A percentile compares a stretch with the other conserved stretches of the same genome.
Evolutionary conservation across 1,140 invertebrate genomes (phyloP).

Genomic region (Drosophila baimaii): DNA sequence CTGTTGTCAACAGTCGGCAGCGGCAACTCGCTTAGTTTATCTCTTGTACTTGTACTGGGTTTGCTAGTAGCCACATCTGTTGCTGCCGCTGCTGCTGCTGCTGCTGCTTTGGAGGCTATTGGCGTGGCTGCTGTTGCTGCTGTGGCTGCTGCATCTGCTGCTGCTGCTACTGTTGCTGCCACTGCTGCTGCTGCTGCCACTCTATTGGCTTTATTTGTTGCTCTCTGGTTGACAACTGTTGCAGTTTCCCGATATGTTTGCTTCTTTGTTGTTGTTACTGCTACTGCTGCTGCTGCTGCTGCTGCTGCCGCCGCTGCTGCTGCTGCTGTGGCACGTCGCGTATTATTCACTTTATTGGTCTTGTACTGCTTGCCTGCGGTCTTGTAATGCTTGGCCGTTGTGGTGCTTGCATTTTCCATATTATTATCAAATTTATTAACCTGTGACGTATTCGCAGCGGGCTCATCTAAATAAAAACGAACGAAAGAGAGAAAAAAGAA

Average conservation of each 20-base stretch:
- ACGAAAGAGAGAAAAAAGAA: constrained; percentile 9
- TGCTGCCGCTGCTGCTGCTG: constrained; percentile 34
- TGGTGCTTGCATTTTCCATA: constrained; percentile 82
- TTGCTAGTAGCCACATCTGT: constrained; percentile 54
- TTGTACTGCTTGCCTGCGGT: constrained; percentile 65
- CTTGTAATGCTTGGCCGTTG: constrained; percentile 71
- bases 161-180: constrained; percentile 10
- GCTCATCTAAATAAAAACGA: constrained; percentile 66
- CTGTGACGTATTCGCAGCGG: constrained; percentile 60
- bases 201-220: constrained; percentile 48
- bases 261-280: constrained; percentile 66
- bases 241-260: constrained; percentile 74
- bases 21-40: constrained; percentile 51
- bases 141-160: constrained; percentile 26
- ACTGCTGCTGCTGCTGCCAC: constrained; percentile 46
- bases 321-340: constrained; percentile 67
- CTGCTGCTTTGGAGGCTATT: constrained; percentile 44
- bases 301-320: constrained; percentile 48
- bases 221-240: constrained; percentile 51
- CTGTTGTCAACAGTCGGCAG: constrained; percentile 19
- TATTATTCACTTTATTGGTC: constrained; percentile 67
- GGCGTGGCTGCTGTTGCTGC: constrained; percentile 32
- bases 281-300: constrained; percentile 21
- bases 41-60: constrained; percentile 53
- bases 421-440: constrained; percentile 69